Conservation (phyloP, 2,888 invertebrate genomes). For the Melinopterus prodromus region DNA sequence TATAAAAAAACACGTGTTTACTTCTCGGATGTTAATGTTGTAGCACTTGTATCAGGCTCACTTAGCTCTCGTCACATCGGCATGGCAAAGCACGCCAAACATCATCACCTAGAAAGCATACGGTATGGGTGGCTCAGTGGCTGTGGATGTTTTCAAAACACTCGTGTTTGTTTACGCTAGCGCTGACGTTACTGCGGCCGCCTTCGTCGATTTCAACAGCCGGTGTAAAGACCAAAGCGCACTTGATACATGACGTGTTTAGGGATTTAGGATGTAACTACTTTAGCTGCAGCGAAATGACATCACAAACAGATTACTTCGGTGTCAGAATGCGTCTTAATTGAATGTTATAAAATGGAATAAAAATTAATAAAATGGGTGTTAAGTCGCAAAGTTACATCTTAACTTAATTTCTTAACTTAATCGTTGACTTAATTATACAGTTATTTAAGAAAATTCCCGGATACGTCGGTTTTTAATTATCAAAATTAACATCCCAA, state of each 20-base stretch:
- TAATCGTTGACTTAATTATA: too few relatives aligned
- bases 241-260: neutral
- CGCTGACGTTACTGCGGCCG: conserved; percentile 20
- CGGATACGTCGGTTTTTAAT: too few relatives aligned
- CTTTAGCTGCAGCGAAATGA: neutral
- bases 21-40: neutral
- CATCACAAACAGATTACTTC: neutral
- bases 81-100: neutral
- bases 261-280: neutral
- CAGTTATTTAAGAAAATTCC: too few relatives aligned
- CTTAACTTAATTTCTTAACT: too few relatives aligned
- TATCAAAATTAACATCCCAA: too few relatives aligned
- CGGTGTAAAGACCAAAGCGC: neutral
- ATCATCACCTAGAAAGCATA: neutral
- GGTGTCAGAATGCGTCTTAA: neutral
- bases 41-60: neutral
- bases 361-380: too few relatives aligned
- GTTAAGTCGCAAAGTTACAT: too few relatives aligned
- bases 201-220: neutral
- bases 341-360: neutral
- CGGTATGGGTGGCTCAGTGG: neutral
- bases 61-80: neutral
- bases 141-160: conserved; percentile 33
- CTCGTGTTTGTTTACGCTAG: conserved; percentile 35
- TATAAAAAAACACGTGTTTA: too few relatives aligned